Evolutionary conservation across 2,888 invertebrate species (phyloP).

Genomic region (Troilus luridus): DNA sequence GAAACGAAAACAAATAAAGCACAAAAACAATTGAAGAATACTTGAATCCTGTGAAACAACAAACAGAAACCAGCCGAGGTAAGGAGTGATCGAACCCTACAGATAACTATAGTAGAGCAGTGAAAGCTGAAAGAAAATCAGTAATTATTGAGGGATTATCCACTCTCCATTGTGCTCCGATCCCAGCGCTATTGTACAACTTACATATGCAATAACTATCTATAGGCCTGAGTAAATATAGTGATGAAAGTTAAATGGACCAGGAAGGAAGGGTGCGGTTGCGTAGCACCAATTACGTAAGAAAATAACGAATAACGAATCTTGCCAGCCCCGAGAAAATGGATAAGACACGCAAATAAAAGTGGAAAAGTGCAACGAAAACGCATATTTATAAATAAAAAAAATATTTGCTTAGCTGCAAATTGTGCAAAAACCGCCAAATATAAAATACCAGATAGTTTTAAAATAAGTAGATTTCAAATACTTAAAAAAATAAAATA

Average conservation of each 20-base stretch:
- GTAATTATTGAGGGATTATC: conserved; percentile 51
- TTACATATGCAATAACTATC: conserved; percentile 27
- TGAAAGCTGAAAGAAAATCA: conserved; percentile 33
- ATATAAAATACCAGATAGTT: too few species aligned
- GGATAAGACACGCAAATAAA: not conserved
- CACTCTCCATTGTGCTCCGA: conserved; percentile 51
- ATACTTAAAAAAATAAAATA: too few species aligned
- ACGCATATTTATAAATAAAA: too few species aligned
- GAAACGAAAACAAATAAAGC: not conserved
- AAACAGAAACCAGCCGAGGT: not conserved
- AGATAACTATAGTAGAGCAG: not conserved
- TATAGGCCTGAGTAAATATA: not conserved
- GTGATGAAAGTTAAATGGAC: not conserved
- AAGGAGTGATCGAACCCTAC: not conserved
- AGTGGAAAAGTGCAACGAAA: not conserved
- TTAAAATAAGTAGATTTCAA: too few species aligned
- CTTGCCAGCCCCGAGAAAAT: not conserved
- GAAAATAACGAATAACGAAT: not conserved
- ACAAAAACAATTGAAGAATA: not conserved
- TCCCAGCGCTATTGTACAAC: not conserved
- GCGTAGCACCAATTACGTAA: not conserved
- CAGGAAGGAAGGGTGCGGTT: not conserved
- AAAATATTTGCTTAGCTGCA: too few species aligned
- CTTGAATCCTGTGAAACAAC: not conserved
- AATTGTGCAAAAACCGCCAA: too few species aligned